Conservation (phyloP, 2,888 invertebrate genomes). For the Anoplius nigerrimus region DNA sequence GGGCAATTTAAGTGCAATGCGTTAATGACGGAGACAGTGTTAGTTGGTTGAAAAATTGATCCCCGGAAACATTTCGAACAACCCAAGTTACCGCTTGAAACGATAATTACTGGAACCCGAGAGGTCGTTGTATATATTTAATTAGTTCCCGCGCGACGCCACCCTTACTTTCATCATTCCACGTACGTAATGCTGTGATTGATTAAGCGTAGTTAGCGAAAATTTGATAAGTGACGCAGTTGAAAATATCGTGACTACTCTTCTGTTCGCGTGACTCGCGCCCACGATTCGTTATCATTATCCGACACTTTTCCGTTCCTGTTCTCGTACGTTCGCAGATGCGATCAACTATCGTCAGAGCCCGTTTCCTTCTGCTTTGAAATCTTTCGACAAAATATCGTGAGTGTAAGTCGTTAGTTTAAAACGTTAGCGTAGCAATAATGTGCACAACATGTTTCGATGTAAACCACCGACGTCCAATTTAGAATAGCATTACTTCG, state of each 20-base stretch:
- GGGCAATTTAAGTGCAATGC: too few relatives aligned
- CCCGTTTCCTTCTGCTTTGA: conserved; percentile 1
- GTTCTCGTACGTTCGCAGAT: not conserved
- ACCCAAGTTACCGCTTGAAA: too few relatives aligned
- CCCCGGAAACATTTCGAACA: not conserved
- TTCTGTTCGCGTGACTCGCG: not conserved
- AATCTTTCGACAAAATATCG: not conserved
- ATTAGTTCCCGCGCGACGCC: not conserved
- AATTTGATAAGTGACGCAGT: not conserved
- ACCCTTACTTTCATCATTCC: conserved; percentile 47
- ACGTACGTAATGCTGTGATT: conserved; percentile 54
- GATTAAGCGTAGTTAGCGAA: conserved; percentile 29
- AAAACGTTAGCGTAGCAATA: conserved; percentile 54
- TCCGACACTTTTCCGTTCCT: too few relatives aligned
- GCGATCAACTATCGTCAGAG: not conserved
- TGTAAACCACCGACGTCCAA: conserved; percentile 58
- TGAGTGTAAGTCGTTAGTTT: conserved; percentile 4
- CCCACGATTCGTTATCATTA: too few relatives aligned
- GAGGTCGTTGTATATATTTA: too few relatives aligned
- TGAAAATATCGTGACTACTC: not conserved
- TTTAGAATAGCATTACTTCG: conserved; percentile 40
- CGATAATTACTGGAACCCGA: too few relatives aligned
- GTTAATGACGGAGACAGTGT: too few relatives aligned
- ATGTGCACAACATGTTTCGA: conserved; percentile 57
- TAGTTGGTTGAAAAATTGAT: too few relatives aligned